Conservation (phyloP, 2,113 vertebrate genomes). For the Orientallactaga bullata region DNA sequence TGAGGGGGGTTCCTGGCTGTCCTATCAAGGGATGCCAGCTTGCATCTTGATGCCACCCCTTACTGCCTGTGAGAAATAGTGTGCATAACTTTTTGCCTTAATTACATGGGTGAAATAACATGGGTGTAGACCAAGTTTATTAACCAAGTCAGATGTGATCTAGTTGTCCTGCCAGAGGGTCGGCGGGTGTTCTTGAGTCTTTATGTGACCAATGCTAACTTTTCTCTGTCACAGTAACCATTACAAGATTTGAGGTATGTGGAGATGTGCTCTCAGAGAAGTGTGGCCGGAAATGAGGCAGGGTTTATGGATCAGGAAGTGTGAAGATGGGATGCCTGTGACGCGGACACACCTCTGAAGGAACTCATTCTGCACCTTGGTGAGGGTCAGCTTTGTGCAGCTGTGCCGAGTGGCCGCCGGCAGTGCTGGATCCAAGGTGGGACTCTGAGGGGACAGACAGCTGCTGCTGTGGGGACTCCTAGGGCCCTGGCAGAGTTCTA, state of each 20-base stretch:
- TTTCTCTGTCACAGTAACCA: too few relatives aligned
- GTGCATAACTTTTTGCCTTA: background rate
- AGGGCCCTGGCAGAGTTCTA: background rate
- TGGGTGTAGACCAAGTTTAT: fast-evolving
- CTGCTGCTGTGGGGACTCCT: background rate
- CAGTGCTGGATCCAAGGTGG: background rate
- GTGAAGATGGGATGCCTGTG: fast-evolving
- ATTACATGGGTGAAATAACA: too few relatives aligned
- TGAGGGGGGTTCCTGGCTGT: fast-evolving
- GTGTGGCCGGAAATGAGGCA: too few relatives aligned
- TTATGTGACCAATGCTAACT: background rate
- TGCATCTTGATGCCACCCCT: fast-evolving
- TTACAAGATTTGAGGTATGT: background rate
- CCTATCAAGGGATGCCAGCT: fast-evolving
- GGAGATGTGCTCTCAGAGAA: fast-evolving
- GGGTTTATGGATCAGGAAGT: background rate
- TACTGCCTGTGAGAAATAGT: background rate
- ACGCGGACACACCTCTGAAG: too few relatives aligned
- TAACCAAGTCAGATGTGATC: background rate
- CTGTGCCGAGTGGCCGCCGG: fast-evolving
- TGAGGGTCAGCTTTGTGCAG: too few relatives aligned
- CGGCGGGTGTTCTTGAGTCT: background rate
- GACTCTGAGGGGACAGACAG: background rate
- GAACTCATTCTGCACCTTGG: background rate
- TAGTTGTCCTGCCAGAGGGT: too few relatives aligned